Base-by-base conservation (phyloP, 92 coral and sea anemone species). In the Blastomussa wellsi region DNA sequence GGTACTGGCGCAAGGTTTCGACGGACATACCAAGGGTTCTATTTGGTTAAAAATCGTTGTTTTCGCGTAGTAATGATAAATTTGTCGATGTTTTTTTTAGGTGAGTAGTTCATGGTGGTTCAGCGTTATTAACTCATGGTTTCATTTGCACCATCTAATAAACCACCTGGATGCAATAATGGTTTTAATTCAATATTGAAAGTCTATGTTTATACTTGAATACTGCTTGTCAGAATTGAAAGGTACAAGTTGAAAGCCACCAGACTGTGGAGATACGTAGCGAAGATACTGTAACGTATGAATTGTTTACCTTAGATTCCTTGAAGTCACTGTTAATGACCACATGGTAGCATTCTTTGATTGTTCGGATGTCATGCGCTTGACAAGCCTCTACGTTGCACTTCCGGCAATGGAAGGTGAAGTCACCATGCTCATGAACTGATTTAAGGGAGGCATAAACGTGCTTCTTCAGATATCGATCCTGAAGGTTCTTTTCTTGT, bases 361-460 rank as follows among this genome's bases (percentile, higher is more conserved):
- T 71, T 20, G 87, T 82, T 52, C 93, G 91, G 41, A 97, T 75
- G 66, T 97, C 92, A 48, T 95, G 93, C 32, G 95, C 99, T 74
- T 97, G 93, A 38, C 98, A 94, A 3, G 91, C 98, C 13, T 81
- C 83, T 52, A 29, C 84, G 48, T 86, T 88, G 53, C 99, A 97
- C 86, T 93, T 92, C 4, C 89, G 86, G 77, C 99, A 97, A 78
- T 74, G 81, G 62, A 97, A 90, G 22, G 93, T 86, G 75, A 95
- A 85, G 76, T 93, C 97, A 52, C 77, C 82, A 4, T 92, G 80
- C 66, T 91, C 80, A 42, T 24, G 65, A 38, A 38, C 51, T 17
- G 90, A 60, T 32, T 93, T 82, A 14, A 29, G 86, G 29, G 68
- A 48, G 13, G 86, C 79, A 24, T 77, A 49, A 7, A 88, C 83